phyloP scores from a whole-genome alignment of 2,797 vertebrate species.

The Xyrichtys novacula region DNA sequence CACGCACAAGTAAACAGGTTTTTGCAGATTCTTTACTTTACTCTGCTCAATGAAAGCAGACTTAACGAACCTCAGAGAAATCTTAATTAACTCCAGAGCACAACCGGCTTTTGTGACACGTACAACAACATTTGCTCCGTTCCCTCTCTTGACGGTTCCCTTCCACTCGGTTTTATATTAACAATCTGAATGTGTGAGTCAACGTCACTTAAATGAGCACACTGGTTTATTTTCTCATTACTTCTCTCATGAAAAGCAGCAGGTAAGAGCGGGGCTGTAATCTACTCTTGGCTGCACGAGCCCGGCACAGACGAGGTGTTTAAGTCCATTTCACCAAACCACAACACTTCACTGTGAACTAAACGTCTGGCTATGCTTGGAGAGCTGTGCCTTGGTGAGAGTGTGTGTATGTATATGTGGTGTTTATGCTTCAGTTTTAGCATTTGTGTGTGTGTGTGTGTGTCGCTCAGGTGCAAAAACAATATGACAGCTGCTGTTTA shows the following conservation, averaged over 20 bases:
- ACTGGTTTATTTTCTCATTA: conserved; percentile 73
- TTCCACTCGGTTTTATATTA: conserved; percentile 55
- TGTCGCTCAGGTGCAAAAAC: conserved; percentile 47
- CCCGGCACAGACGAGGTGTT: conserved; percentile 55
- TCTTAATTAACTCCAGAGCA: conserved; percentile 76
- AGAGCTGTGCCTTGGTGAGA: background rate
- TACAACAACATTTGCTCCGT: conserved; percentile 64
- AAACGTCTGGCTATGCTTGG: conserved; percentile 59
- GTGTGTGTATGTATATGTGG: background rate
- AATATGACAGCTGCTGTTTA: conserved; percentile 65
- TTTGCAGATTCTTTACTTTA: conserved; percentile 27
- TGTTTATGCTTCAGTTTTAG: conserved; percentile 5
- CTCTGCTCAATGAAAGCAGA: conserved; percentile 49
- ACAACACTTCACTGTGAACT: conserved; percentile 57
- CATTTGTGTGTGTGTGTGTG: conserved; percentile 2
- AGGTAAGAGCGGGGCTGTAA: conserved; percentile 60
- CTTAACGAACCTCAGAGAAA: conserved; percentile 52
- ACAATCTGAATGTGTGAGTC: conserved; percentile 58
- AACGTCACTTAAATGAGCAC: conserved; percentile 43
- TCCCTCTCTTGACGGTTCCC: conserved; percentile 47
- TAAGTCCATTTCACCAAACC: conserved; percentile 44
- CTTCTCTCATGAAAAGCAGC: conserved; percentile 68
- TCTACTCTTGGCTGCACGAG: conserved; percentile 49
- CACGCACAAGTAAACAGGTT: conserved; percentile 48
- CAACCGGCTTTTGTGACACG: conserved; percentile 64